Conservation (phyloP, 2,797 vertebrate genomes). For the Acipenser transmontanus region DNA sequence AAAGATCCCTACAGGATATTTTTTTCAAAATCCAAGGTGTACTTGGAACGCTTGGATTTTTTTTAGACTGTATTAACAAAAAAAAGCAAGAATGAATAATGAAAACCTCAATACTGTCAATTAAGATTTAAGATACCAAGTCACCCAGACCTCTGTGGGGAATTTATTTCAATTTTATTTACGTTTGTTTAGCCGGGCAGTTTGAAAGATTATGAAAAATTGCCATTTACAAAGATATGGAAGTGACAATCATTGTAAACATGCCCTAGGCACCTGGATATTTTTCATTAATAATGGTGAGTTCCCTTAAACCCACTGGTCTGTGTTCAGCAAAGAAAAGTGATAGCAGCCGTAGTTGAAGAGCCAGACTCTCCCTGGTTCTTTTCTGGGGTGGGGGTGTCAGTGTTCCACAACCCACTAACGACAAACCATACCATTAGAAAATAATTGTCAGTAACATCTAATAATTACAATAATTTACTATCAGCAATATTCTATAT, state of each 20-base stretch:
- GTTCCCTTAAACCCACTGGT: background rate
- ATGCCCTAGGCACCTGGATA: slow-evolving; percentile 43
- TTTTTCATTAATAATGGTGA: slow-evolving; percentile 45
- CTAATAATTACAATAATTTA: slow-evolving; percentile 49
- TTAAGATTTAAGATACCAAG: background rate
- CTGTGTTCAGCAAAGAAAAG: background rate
- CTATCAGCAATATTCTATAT: slow-evolving; percentile 41
- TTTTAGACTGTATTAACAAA: background rate
- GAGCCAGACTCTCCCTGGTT: no score
- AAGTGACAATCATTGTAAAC: slow-evolving; percentile 36
- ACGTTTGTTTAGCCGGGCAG: background rate
- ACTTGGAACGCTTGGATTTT: no score
- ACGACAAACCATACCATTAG: no score
- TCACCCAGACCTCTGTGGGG: background rate
- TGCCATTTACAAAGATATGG: background rate
- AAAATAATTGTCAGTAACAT: slow-evolving; percentile 57
- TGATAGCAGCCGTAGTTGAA: background rate
- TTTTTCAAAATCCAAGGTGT: no score
- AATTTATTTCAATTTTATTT: slow-evolving; percentile 1
- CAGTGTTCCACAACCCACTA: no score
- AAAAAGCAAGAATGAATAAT: background rate
- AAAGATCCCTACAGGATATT: no score
- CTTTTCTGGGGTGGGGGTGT: no score
- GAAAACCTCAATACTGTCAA: background rate
- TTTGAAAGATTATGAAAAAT: slow-evolving; percentile 9